Evolutionary conservation across 2,797 vertebrate species (phyloP).

Genomic region (Heteromormyrus szaboi): DNA sequence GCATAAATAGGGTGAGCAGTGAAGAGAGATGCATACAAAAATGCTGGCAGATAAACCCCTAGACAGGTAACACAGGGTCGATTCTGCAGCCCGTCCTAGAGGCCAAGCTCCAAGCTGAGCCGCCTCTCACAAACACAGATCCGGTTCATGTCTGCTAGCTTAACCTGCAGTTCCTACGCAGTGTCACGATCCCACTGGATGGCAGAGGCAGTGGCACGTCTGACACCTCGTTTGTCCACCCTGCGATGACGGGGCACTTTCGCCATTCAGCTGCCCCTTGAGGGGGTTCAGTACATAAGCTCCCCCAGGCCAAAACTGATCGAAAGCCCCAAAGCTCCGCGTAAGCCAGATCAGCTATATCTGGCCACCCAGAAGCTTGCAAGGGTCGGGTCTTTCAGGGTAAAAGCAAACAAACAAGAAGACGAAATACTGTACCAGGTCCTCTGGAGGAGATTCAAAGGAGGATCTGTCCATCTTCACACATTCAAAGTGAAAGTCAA

Average conservation of each 20-base stretch:
- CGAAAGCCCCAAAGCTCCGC: neutral
- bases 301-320: neutral
- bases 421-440: neutral
- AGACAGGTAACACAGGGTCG: neutral
- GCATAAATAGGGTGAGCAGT: neutral
- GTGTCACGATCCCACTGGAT: neutral
- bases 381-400: neutral
- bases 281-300: neutral
- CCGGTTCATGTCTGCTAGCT: neutral
- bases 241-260: neutral
- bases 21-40: neutral
- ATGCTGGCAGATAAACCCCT: neutral
- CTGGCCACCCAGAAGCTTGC: neutral
- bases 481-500: neutral
- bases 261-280: neutral
- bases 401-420: neutral
- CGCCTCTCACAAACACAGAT: neutral
- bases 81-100: neutral
- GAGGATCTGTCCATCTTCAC: neutral
- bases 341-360: neutral
- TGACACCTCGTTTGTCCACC: neutral
- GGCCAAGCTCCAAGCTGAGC: neutral
- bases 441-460: neutral
- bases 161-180: neutral
- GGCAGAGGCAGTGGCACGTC: neutral